phyloP scores from a whole-genome alignment of 2,113 vertebrate species.

The Dinomys branickii region DNA sequence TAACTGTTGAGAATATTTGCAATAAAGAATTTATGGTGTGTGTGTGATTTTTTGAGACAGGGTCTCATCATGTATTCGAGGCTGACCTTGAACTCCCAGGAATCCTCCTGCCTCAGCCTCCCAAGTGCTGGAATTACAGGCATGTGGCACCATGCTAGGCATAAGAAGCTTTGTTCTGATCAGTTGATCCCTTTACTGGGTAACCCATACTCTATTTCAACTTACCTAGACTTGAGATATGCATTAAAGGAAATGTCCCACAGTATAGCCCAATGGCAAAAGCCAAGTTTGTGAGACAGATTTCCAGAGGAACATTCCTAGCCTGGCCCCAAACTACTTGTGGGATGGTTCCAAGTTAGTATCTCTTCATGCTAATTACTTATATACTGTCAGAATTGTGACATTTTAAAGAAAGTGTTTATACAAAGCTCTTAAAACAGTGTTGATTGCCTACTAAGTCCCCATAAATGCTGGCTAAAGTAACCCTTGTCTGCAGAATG shows the following conservation, averaged over 20 bases:
- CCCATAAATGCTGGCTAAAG: neutral
- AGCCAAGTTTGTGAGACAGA: neutral
- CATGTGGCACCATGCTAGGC: neutral
- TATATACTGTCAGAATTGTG: neutral
- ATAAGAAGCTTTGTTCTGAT: neutral
- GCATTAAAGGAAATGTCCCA: neutral
- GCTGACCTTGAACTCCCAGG: neutral
- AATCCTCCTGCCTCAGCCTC: neutral
- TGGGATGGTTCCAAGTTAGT: neutral
- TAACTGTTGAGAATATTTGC: conserved; percentile 49
- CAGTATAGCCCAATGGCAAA: neutral
- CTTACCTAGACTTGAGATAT: neutral
- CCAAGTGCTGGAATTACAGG: neutral
- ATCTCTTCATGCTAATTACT: neutral
- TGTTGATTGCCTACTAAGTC: neutral
- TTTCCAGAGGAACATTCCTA: neutral
- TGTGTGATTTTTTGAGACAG: neutral
- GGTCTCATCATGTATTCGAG: neutral
- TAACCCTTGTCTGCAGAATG: neutral
- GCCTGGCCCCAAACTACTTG: neutral
- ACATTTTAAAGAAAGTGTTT: neutral
- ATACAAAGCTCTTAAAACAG: neutral
- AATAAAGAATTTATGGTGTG: neutral
- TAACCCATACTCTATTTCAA: neutral
- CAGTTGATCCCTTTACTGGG: neutral